Base-by-base conservation (phyloP, 92 coral and sea anemone genomes). In the Isaurus tuberculatus region DNA sequence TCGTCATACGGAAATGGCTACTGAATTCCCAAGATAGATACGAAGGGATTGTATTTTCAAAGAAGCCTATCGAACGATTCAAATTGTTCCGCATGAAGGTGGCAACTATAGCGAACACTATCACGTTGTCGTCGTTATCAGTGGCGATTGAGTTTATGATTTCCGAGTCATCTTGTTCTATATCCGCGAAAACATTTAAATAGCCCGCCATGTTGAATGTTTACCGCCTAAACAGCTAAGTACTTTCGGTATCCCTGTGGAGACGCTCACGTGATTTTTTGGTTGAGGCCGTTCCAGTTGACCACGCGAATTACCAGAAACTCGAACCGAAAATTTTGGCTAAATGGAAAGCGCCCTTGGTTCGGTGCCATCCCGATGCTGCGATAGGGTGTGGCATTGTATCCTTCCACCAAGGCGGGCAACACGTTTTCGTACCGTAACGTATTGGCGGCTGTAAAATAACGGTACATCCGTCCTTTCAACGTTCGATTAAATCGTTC, bases 1-100 rank as follows among this genome's bases (percentile, higher is more conserved):
- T 33, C 29, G 72, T 58, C 75, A 70, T 9, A 26, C 75, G 32
- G 75, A 34, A 70, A 70, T 70, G 75, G 34, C 83, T 79, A 51
- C 36, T 65, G 66, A 79, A 79, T 58, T 79, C 83, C 43, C 72
- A 51, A 31, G 43, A 30, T 33, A 61, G 58, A 77, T 77, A 77
- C 15, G 69, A 8, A 29, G 69, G 69, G 34, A 63, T 63, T 26
- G 69, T 63, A 29, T 26, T 29, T 29, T 63, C 69, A 63, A 63
- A 63, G 34, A 26, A 63, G 69, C 69, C 31, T 29, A 26, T 53
- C 61, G 61, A 53, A 53, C 69, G 33, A 63, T 26, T 63, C 19
- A 63, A 29, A 63, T 63, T 63, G 31, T 29, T 63, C 69, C 69
- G 36, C 69, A 63, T 63, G 34, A 63, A 63, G 19, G 27, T 53